Evolutionary conservation across 2,113 vertebrate species (phyloP).

Genomic region (Protobothrops flavoviridis): DNA sequence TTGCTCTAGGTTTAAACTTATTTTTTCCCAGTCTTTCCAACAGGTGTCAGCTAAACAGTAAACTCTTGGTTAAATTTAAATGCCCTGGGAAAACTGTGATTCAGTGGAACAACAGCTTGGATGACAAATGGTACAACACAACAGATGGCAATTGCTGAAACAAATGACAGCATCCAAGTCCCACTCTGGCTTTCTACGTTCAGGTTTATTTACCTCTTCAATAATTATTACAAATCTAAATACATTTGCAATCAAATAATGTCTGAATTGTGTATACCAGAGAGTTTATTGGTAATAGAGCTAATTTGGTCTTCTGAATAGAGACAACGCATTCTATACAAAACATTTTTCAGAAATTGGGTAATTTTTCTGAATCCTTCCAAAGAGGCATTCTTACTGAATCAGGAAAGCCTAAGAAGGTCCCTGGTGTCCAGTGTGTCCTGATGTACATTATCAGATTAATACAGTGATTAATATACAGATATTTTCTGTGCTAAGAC

Average conservation of each 20-base stretch:
- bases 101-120: constrained; percentile 7
- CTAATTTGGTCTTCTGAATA: neutral
- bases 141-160: constrained; percentile 8
- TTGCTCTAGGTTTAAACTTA: neutral
- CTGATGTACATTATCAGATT: neutral
- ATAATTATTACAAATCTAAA: constrained; percentile 33
- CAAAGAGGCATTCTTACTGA: neutral
- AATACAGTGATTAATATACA: neutral
- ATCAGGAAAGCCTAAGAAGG: neutral
- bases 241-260: neutral
- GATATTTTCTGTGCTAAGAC: neutral
- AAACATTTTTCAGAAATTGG: neutral
- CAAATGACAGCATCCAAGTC: constrained; percentile 12
- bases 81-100: constrained; percentile 26
- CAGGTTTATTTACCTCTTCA: neutral
- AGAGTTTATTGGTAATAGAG: constrained; percentile 3
- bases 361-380: neutral
- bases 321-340: neutral
- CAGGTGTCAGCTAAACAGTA: constrained; percentile 5
- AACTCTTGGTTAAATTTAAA: constrained; percentile 27
- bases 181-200: neutral
- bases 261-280: neutral
- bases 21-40: constrained; percentile 12
- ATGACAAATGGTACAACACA: constrained; percentile 20
- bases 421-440: neutral